Base-by-base conservation (phyloP, 2,797 vertebrate genomes). In the Trematomus bernacchii region DNA sequence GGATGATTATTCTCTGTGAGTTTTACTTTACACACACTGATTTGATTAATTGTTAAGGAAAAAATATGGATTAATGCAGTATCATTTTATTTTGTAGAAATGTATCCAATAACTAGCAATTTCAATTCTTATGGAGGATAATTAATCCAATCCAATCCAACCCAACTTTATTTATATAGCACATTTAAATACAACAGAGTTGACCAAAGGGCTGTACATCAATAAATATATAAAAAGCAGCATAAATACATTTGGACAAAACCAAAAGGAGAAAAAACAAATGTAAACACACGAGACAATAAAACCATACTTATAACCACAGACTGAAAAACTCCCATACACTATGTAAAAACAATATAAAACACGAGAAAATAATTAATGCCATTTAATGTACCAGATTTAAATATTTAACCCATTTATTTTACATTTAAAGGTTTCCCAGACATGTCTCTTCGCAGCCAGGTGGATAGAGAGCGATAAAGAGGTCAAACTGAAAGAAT, bases 401-500 rank as follows among this genome's bases (percentile, higher is more conserved):
- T 21, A 0, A 0, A 53, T 27, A 21, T 23, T 64, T 7, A 50
- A 13, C n/a, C 48, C 42, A n/a, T 54, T 59, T 53, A 52, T 67
- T 77, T 37, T 10, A 18, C 40, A 46, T 68, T 23, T 43, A 5
- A 60, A 67, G 37, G 10, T 10, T 72, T 73, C 16, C 44, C 73
- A 61, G 48, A 60, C 27, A 60, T 44, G 3, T 59, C 33, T 57
- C 48, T 58, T 58, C 16, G 54, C 30, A 57, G 57, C 65, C 71
- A 81, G 74, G 83, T 73, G 73, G 77, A 79, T 21, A 23, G 44
- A 60, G 55, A 61, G 72, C 12, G 50, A 83, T 43, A 42, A 30
- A 72, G 70, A 85, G 85, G 79, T 86, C 63, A 84, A 54, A 73
- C 51, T 52, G 67, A 72, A 66, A 80, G 75, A 82, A 59, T 42